phyloP scores from a whole-genome alignment of 37 sponge, comb jelly and placozoan species.

The Eunapius fragilis region DNA sequence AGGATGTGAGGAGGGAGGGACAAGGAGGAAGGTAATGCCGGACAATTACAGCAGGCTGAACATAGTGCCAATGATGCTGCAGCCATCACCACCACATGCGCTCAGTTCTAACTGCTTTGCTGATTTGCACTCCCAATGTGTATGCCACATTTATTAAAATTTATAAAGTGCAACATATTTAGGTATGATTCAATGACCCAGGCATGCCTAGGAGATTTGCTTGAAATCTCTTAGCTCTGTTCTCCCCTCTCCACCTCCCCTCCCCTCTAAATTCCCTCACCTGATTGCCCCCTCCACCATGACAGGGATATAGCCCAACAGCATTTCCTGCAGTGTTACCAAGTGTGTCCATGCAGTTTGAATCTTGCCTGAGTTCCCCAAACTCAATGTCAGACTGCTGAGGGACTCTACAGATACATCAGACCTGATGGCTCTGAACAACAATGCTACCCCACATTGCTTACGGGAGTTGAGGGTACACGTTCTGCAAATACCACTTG shows the following conservation, averaged over 20 bases:
- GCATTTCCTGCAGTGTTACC: conserved; percentile 35
- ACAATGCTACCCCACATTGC: conserved; percentile 1
- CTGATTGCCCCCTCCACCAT: conserved; percentile 92
- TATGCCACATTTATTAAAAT: too few species aligned
- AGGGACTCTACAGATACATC: conserved; percentile 54
- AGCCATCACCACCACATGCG: too few species aligned
- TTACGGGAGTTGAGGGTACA: conserved; percentile 88
- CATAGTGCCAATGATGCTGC: too few species aligned
- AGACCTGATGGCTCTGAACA: neutral
- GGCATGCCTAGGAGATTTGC: too few species aligned
- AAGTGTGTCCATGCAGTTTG: conserved; percentile 87
- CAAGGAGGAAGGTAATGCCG: too few species aligned
- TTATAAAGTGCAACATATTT: too few species aligned
- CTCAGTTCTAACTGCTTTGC: too few species aligned
- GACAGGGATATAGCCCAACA: conserved; percentile 80
- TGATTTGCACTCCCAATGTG: too few species aligned
- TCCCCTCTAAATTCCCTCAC: conserved; percentile 11
- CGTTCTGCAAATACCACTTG: conserved; percentile 87
- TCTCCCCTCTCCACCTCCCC: neutral
- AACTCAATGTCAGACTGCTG: conserved; percentile 14
- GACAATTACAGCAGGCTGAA: too few species aligned
- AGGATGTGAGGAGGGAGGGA: neutral
- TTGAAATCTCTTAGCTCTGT: neutral
- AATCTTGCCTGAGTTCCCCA: conserved; percentile 68
- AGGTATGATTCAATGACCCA: too few species aligned